phyloP scores from a whole-genome alignment of 2,888 invertebrate genomes.

The Masnerella sp. region DNA sequence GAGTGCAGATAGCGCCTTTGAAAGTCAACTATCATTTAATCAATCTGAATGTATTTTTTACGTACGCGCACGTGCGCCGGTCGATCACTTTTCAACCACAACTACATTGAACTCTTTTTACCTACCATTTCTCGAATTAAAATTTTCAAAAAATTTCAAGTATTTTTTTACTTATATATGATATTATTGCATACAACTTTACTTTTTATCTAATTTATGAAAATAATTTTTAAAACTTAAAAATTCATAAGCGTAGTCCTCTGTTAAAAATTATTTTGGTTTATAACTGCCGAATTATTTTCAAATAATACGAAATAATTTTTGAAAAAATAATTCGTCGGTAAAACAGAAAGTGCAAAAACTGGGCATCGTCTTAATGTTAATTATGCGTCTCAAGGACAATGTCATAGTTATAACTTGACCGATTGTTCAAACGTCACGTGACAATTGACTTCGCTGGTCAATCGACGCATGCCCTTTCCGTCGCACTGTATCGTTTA shows the following conservation, averaged over 20 bases:
- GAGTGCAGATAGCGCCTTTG: slow-evolving; percentile 14
- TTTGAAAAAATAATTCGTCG: neutral
- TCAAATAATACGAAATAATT: too few relatives aligned
- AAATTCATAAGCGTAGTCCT: too few relatives aligned
- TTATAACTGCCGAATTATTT: too few relatives aligned
- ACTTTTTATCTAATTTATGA: too few relatives aligned
- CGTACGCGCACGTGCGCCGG: slow-evolving; percentile 1
- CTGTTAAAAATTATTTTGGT: too few relatives aligned
- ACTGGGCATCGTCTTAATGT: slow-evolving; percentile 9
- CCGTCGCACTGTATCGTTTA: slow-evolving; percentile 28
- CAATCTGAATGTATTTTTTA: slow-evolving; percentile 25
- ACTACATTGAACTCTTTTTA: slow-evolving; percentile 4
- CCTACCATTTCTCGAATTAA: neutral
- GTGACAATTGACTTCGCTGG: slow-evolving; percentile 44
- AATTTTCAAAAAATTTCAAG: too few relatives aligned
- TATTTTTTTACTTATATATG: too few relatives aligned
- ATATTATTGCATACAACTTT: too few relatives aligned
- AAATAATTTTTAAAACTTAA: too few relatives aligned
- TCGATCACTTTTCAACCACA: slow-evolving; percentile 19
- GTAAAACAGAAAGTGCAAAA: slow-evolving; percentile 5
- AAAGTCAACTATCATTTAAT: slow-evolving; percentile 25
- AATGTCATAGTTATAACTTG: slow-evolving; percentile 52
- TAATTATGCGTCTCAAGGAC: slow-evolving; percentile 44
- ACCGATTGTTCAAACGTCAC: slow-evolving; percentile 41
- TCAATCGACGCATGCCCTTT: slow-evolving; percentile 49